phyloP scores from a whole-genome alignment of 2,888 invertebrate genomes.

The Acanthococcus lagerstroemiae region DNA sequence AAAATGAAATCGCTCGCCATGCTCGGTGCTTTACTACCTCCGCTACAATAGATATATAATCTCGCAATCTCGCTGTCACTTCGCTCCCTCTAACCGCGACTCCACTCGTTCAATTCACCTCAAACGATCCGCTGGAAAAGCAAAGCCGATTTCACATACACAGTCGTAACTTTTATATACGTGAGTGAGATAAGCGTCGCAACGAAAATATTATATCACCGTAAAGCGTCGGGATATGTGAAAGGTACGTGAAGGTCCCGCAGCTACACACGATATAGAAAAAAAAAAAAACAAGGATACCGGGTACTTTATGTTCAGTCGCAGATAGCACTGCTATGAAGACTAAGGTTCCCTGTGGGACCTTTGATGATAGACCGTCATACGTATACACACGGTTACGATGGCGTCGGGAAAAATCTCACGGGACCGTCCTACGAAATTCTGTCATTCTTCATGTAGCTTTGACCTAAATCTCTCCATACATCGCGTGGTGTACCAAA shows the following conservation, averaged over 20 bases:
- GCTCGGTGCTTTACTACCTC: too few relatives aligned
- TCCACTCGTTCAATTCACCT: background rate
- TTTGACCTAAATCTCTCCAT: constrained; percentile 28
- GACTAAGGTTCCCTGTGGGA: constrained; percentile 24
- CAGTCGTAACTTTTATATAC: background rate
- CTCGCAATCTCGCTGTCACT: background rate
- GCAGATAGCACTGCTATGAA: constrained; percentile 21
- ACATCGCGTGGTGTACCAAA: background rate
- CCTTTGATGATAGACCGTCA: constrained; percentile 22
- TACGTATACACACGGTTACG: constrained; percentile 14
- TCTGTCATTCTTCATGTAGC: constrained; percentile 29
- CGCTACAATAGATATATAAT: too few relatives aligned
- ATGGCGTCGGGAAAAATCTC: constrained; percentile 23
- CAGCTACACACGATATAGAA: constrained; percentile 5
- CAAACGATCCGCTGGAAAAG: too few relatives aligned
- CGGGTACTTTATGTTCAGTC: constrained; percentile 18
- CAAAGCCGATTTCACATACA: too few relatives aligned
- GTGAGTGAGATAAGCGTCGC: constrained; percentile 22
- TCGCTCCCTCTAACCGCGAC: too few relatives aligned
- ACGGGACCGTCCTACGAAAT: constrained; percentile 19
- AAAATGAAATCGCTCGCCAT: too few relatives aligned
- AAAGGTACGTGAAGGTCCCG: constrained; percentile 26
- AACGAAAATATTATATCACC: constrained; percentile 17
- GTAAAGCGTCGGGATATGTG: constrained; percentile 10
- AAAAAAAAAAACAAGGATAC: constrained; percentile 5